Base-by-base conservation (phyloP, 1,140 invertebrate species). In the Palaemon carinicauda region DNA sequence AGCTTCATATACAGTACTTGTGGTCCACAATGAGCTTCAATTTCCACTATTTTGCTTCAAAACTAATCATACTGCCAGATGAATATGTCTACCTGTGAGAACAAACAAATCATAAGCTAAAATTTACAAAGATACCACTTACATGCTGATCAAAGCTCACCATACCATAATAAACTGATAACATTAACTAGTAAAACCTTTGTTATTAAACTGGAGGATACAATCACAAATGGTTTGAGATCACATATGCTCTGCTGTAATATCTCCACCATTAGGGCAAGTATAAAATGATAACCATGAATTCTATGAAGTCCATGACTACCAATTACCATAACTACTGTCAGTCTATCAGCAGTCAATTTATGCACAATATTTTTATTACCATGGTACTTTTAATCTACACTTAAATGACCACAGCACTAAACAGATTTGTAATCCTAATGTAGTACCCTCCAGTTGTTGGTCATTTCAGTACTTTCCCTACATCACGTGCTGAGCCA, bases 401-500 rank as follows among this genome's bases (percentile, higher is more conserved):
- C 41, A 41, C 41, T 12, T 41, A 12, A 5, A 41, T 41, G 12
- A 12, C 12, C 41, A 41, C 41, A 41, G 12, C 41, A 41, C 7
- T 41, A 41, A 9, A 41, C 41, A 41, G 41, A 9, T 41, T 41
- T n/a, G n/a, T 41, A 41, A 41, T 74, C 41, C 21, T 50, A 74
- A 75, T 21, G 21, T 7, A 33, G 21, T 75, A 21, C 41, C n/a
- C 19, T 60, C 78, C 17, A 80, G 52, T n/a, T 51, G 17, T 50
- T 33, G 10, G 31, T 53, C 53, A 60, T 56, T 60, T 80, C 77
- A 60, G 54, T 56, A 79, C 56, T 56, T n/a, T 19, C 52, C 54
- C 53, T 80, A 54, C 21, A 33, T 80, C 54, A 33, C n/a, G 54
- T 60, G 78, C 54, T 33, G 78, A 80, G 78, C 54, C 73, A 80